These are phyloP conservation scores for Nemotelus pantherinus DNA, from an alignment of 2,888 invertebrate genomes.

Conservation along the genomic window DNA sequence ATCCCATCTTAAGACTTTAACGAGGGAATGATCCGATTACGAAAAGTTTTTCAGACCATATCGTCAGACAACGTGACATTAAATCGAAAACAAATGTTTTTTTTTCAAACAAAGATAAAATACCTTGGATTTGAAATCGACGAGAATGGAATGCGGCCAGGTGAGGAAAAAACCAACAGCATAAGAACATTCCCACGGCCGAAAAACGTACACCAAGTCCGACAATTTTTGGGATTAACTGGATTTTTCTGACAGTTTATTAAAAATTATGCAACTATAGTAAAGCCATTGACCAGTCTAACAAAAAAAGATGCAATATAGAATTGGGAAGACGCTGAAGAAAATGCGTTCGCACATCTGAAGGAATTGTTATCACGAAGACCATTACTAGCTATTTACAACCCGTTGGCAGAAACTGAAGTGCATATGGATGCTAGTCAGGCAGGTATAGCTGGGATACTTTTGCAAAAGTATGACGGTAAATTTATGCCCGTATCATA, in stretches of 20 bases:
- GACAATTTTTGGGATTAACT: conserved; percentile 25
- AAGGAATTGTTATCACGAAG: not conserved
- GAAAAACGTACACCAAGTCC: conserved; percentile 3
- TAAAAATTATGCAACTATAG: conserved; percentile 10
- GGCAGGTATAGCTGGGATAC: too few species aligned
- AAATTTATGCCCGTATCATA: conserved; percentile 11
- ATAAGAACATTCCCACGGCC: not conserved
- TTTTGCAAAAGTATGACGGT: conserved; percentile 50
- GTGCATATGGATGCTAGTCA: too few species aligned
- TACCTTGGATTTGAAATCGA: conserved; percentile 52
- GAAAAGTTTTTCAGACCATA: conserved; percentile 23
- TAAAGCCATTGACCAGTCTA: conserved; percentile 50
- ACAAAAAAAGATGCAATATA: not conserved
- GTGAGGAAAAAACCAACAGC: not conserved
- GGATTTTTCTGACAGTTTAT: conserved; percentile 24
- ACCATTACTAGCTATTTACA: not conserved
- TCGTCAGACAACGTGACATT: conserved; percentile 38
- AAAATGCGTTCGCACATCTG: not conserved
- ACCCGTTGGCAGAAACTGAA: not conserved
- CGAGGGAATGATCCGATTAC: conserved; percentile 38
- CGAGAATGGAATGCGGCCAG: not conserved
- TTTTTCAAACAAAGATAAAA: conserved; percentile 51
- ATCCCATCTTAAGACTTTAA: conserved; percentile 51
- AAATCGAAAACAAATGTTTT: conserved; percentile 50
- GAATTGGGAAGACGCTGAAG: not conserved